Percentiles rank a stretch among this genome's conserved stretches.
Evolutionary conservation across 1,140 invertebrate species (phyloP).

Genomic region (Littorina saxatilis): DNA sequence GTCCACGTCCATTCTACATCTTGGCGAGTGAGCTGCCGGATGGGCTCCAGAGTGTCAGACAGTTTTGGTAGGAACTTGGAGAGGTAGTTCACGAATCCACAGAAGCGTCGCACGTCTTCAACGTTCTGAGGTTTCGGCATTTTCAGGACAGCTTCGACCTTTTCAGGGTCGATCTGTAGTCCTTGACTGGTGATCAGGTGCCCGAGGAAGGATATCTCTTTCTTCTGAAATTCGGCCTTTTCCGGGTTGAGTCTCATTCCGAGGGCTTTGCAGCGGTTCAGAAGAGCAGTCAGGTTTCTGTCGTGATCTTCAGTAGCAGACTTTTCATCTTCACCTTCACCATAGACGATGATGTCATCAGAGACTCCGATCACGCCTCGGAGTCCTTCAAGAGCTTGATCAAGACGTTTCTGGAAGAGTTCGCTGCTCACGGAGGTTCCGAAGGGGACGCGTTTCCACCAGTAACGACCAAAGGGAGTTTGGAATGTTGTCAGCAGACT

Average conservation of each 20-base stretch:
- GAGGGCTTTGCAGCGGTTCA: constrained; percentile 31
- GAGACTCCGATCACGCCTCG: constrained; percentile 22
- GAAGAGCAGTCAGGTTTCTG: constrained; percentile 39
- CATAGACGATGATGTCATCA: too few relatives aligned
- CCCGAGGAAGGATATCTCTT: constrained; percentile 35
- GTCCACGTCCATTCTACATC: constrained; percentile 47
- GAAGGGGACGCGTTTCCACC: constrained; percentile 72
- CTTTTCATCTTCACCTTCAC: neutral
- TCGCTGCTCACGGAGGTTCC: constrained; percentile 60
- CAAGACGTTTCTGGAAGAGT: too few relatives aligned
- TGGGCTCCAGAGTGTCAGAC: constrained; percentile 46
- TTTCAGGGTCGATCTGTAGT: constrained; percentile 13
- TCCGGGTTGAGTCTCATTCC: constrained; percentile 26
- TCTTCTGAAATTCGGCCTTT: neutral
- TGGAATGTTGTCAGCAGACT: too few relatives aligned
- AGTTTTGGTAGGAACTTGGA: constrained; percentile 52
- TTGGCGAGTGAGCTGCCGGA: constrained; percentile 48
- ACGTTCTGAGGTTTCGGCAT: constrained; percentile 69
- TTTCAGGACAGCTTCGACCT: constrained; percentile 53
- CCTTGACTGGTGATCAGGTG: constrained; percentile 13
- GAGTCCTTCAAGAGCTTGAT: constrained; percentile 51
- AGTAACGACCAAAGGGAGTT: too few relatives aligned
- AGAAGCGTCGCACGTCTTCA: constrained; percentile 47
- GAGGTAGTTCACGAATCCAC: constrained; percentile 55
- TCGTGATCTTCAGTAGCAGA: neutral